Evolutionary conservation across 2,113 vertebrate species (phyloP).

Genomic region (Apeltes quadracus): DNA sequence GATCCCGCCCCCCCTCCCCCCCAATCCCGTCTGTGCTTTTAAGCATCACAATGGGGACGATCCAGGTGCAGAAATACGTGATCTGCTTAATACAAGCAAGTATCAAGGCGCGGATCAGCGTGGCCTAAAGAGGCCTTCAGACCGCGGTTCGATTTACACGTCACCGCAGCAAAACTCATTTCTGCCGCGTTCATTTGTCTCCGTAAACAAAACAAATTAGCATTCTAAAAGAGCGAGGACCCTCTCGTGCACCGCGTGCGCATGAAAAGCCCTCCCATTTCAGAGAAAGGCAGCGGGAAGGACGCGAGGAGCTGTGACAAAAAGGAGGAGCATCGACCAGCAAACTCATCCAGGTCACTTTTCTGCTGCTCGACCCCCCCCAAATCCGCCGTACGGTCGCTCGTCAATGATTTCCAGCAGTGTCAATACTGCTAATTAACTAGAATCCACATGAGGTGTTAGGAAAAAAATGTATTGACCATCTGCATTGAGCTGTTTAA

Average conservation of each 20-base stretch:
- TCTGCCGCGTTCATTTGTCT: constrained; percentile 68
- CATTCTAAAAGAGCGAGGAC: constrained; percentile 63
- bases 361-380: constrained; percentile 64
- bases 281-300: constrained; percentile 22
- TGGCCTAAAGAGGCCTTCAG: constrained; percentile 59
- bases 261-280: constrained; percentile 62
- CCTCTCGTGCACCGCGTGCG: constrained; percentile 41
- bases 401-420: constrained; percentile 70
- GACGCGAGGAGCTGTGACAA: constrained; percentile 9
- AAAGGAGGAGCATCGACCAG: too few species aligned
- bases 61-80: constrained; percentile 72
- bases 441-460: constrained; percentile 58
- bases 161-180: constrained; percentile 65
- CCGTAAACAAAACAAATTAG: constrained; percentile 62
- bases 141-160: constrained; percentile 67
- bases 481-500: constrained; percentile 47
- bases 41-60: constrained; percentile 73
- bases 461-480: constrained; percentile 60
- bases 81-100: constrained; percentile 73
- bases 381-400: constrained; percentile 70
- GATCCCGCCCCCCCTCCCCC: constrained; percentile 45
- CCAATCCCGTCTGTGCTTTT: constrained; percentile 52
- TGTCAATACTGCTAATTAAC: constrained; percentile 67
- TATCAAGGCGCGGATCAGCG: constrained; percentile 65
- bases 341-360: too few species aligned